Evolutionary conservation across 2,113 vertebrate species (phyloP).

Genomic region (Callospermophilus lateralis): DNA sequence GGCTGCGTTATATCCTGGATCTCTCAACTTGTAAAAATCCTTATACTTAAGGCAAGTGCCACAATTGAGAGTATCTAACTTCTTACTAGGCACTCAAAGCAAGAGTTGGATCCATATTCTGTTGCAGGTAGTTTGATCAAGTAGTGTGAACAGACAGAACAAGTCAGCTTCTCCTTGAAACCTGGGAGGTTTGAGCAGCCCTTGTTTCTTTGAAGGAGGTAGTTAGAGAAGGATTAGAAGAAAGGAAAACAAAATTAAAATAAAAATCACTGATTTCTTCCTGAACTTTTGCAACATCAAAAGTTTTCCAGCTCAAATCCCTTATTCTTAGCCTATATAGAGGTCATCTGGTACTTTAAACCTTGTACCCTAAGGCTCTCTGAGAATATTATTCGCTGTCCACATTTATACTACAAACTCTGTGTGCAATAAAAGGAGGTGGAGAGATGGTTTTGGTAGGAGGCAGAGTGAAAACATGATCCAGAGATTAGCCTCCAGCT

Average conservation of each 20-base stretch:
- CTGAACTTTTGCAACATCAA: not conserved
- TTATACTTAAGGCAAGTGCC: not conserved
- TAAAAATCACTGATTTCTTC: not conserved
- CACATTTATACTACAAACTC: not conserved
- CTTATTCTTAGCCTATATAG: not conserved
- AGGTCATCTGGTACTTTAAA: not conserved
- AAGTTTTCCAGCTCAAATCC: not conserved
- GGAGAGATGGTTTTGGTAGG: not conserved
- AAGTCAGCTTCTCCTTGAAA: not conserved
- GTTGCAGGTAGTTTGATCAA: not conserved
- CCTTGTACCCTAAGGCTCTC: not conserved
- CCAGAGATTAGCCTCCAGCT: not conserved
- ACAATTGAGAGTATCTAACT: not conserved
- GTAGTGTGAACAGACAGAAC: not conserved
- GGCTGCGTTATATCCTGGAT: not conserved
- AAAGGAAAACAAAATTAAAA: not conserved
- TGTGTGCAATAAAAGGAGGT: not conserved
- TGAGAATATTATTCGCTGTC: not conserved
- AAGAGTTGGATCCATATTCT: not conserved
- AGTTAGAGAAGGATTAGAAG: not conserved
- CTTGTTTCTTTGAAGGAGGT: not conserved
- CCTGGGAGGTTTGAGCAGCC: not conserved
- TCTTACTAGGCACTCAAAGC: not conserved
- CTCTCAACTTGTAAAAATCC: not conserved
- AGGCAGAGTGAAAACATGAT: not conserved